Evolutionary conservation across 1,140 invertebrate species (phyloP).

Genomic region (Ericerus pela): DNA sequence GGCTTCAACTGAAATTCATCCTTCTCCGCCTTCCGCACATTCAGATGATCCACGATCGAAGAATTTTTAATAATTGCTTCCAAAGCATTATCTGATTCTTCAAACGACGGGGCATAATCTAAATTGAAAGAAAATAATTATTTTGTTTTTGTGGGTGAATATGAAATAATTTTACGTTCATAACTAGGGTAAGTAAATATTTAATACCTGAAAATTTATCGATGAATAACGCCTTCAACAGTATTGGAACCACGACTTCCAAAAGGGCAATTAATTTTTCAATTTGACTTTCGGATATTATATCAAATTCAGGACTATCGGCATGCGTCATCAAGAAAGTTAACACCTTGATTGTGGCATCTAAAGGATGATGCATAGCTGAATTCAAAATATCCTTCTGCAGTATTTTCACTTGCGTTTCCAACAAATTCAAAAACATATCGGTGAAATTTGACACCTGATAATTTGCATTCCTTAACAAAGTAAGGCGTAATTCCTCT

Average conservation of each 20-base stretch:
- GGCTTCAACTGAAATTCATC: slow-evolving; percentile 36
- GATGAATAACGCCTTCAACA: neutral
- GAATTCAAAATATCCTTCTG: slow-evolving; percentile 32
- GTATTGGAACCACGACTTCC: slow-evolving; percentile 28
- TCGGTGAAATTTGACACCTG: neutral
- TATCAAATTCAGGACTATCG: slow-evolving; percentile 18
- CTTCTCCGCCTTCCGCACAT: slow-evolving; percentile 22
- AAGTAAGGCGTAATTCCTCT: too few species aligned
- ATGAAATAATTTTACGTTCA: neutral
- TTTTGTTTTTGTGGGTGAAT: neutral
- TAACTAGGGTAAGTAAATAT: too few species aligned
- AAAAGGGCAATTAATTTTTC: slow-evolving; percentile 27
- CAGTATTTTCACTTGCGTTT: slow-evolving; percentile 27
- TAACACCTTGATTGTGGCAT: slow-evolving; percentile 30
- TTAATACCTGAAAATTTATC: slow-evolving; percentile 12
- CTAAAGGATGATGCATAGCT: slow-evolving; percentile 26
- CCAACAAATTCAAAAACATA: slow-evolving; percentile 24
- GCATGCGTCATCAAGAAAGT: slow-evolving; percentile 22
- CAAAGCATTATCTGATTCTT: slow-evolving; percentile 38
- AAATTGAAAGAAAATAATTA: neutral
- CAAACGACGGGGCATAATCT: slow-evolving; percentile 39
- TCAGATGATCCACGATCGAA: neutral
- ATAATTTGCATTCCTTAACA: too few species aligned
- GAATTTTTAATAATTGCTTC: neutral
- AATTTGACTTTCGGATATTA: slow-evolving; percentile 19